Evolutionary conservation across 2,797 vertebrate genomes (phyloP).

Genomic region (Pantherophis vulpinus): DNA sequence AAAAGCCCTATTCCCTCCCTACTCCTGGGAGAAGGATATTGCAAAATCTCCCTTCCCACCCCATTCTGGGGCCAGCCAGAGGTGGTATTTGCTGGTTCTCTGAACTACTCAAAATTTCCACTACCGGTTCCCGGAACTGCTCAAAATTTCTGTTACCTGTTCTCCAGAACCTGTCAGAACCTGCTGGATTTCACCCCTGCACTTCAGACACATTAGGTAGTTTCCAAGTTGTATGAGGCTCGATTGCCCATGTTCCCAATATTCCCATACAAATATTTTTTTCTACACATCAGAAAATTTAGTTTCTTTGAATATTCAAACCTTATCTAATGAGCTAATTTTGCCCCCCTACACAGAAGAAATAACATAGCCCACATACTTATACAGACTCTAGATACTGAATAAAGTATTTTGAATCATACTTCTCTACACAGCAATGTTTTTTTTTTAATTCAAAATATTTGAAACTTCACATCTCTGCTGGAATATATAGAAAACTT

Average conservation of each 20-base stretch:
- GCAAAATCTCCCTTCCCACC: too few species aligned
- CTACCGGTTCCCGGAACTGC: too few species aligned
- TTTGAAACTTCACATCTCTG: background rate
- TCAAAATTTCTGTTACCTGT: too few species aligned
- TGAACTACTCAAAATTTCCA: too few species aligned
- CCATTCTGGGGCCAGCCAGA: too few species aligned
- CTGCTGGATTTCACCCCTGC: too few species aligned
- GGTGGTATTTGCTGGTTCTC: too few species aligned
- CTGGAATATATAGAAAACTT: background rate
- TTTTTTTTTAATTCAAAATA: background rate
- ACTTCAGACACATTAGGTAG: background rate
- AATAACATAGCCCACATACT: background rate
- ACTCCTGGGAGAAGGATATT: too few species aligned
- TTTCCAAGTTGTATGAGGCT: background rate
- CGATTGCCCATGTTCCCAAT: background rate
- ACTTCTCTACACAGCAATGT: background rate
- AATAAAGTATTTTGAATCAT: background rate
- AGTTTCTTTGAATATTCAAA: background rate
- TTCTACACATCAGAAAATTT: background rate
- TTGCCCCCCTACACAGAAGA: background rate
- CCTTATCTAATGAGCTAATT: background rate
- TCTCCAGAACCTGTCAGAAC: too few species aligned
- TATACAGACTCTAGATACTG: background rate
- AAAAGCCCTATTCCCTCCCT: too few species aligned
- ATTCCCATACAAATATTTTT: background rate